Evolutionary conservation across 2,888 invertebrate species (phyloP).

Genomic region (Caenorhabditis sinica): DNA sequence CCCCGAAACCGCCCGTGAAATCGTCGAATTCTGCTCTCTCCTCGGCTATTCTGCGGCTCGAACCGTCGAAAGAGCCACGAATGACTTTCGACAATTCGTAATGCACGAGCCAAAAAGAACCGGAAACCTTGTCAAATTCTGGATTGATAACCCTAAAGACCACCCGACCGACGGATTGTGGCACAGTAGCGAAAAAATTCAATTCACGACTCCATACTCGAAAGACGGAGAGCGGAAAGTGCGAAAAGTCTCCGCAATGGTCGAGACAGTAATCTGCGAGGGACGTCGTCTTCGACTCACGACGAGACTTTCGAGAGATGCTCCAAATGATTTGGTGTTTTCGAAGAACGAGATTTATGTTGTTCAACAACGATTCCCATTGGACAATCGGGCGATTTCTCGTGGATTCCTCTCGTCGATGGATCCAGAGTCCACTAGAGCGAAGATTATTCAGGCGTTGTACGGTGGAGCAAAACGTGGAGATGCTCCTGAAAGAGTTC

Average conservation of each 20-base stretch:
- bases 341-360: neutral
- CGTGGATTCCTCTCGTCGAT: neutral
- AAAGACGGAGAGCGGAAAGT: neutral
- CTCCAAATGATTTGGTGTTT: neutral
- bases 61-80: constrained; percentile 3
- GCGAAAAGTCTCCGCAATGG: neutral
- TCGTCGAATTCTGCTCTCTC: constrained; percentile 24
- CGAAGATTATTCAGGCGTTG: constrained; percentile 1
- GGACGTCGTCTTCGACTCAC: neutral
- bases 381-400: neutral
- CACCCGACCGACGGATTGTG: constrained; percentile 31
- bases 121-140: constrained; percentile 5
- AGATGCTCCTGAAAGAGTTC: too few relatives aligned
- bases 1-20: neutral
- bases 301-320: constrained; percentile 4
- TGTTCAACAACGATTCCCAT: neutral
- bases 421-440: neutral
- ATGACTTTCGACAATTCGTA: constrained; percentile 9
- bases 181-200: constrained; percentile 4
- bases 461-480: constrained; percentile 6
- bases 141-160: constrained; percentile 17
- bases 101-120: constrained; percentile 1
- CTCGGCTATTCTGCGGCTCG: constrained; percentile 17
- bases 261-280: constrained; percentile 18
- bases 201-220: neutral